Conservation (phyloP, 2,113 vertebrate genomes). For the Pomatostomus ruficeps region DNA sequence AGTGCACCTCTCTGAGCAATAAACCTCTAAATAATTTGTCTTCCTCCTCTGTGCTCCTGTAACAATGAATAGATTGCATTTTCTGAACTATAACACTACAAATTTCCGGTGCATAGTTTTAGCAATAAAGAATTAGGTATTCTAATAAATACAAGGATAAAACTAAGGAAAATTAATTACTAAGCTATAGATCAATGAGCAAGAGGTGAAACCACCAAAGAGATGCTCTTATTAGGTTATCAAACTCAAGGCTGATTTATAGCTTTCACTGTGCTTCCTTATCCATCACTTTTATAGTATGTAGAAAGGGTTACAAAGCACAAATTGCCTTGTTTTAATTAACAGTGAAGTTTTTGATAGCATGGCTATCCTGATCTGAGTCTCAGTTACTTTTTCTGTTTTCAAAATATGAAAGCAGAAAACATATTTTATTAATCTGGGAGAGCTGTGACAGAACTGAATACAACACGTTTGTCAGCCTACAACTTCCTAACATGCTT, state of each 20-base stretch:
- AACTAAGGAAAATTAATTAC: slow-evolving; percentile 70
- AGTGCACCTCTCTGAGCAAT: neutral
- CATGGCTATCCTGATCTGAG: neutral
- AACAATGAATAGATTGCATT: slow-evolving; percentile 54
- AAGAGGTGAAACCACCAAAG: slow-evolving; percentile 64
- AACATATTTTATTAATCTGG: neutral
- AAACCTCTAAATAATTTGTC: neutral
- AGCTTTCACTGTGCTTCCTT: slow-evolving; percentile 57
- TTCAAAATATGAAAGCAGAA: neutral
- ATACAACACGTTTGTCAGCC: neutral
- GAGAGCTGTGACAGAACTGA: neutral
- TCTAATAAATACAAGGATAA: slow-evolving; percentile 71
- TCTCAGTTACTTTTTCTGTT: neutral
- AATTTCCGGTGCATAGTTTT: slow-evolving; percentile 63
- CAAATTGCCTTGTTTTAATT: slow-evolving; percentile 69
- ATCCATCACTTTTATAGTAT: slow-evolving; percentile 73
- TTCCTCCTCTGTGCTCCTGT: neutral
- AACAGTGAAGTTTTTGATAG: slow-evolving; percentile 35
- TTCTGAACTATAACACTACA: slow-evolving; percentile 63
- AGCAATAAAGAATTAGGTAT: slow-evolving; percentile 67
- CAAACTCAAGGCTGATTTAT: slow-evolving; percentile 66
- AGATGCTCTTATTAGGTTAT: slow-evolving; percentile 72
- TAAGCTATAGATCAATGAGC: slow-evolving; percentile 60
- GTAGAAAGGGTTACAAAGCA: slow-evolving; percentile 64
- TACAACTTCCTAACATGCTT: neutral